These are phyloP conservation scores for Kryptolebias marmoratus DNA, from an alignment of 2,113 vertebrate genomes.

Conservation along the genomic window DNA sequence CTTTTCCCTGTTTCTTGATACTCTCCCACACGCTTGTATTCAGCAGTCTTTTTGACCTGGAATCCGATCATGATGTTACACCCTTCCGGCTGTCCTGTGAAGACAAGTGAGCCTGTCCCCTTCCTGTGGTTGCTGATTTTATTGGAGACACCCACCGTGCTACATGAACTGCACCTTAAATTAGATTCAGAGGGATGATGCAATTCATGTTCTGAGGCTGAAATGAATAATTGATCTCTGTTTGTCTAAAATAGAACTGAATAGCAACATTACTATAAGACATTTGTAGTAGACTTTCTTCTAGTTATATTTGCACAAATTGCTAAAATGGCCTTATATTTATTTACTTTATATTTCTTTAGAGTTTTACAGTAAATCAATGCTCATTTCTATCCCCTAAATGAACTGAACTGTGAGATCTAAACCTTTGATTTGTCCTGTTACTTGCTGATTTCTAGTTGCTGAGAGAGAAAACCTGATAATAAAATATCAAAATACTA, in stretches of 20 bases:
- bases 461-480: not conserved
- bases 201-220: constrained; percentile 29
- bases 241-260: not conserved
- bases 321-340: not conserved
- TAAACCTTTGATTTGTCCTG: constrained; percentile 31
- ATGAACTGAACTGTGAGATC: constrained; percentile 16
- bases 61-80: constrained; percentile 2
- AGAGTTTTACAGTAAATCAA: no score
- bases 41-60: not conserved
- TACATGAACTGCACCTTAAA: constrained; percentile 19
- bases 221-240: constrained; percentile 39
- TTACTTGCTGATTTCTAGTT: not conserved
- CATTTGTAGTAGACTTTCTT: not conserved
- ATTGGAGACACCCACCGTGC: constrained; percentile 4
- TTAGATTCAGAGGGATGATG: constrained; percentile 36
- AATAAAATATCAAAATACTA: constrained; percentile 13
- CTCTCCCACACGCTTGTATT: constrained; percentile 11
- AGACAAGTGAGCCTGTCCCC: constrained; percentile 5
- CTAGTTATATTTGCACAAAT: not conserved
- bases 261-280: not conserved
- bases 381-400: not conserved
- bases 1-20: constrained; percentile 4
- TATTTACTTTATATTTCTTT: not conserved
- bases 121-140: constrained; percentile 1
- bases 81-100: not conserved